Conservation (phyloP, 1,140 invertebrate species). For the Saccostrea glomerata region DNA sequence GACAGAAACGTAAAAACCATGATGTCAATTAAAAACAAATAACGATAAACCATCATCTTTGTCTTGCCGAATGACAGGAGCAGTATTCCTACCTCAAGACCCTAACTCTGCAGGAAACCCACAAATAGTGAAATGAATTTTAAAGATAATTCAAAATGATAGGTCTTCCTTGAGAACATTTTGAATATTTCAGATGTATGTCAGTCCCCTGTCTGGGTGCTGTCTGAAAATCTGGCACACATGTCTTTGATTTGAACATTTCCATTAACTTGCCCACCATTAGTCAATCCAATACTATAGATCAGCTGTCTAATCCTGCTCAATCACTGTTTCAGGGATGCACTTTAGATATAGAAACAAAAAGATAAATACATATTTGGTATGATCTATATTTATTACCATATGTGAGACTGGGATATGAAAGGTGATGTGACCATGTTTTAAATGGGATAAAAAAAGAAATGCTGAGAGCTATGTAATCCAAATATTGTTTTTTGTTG, state of each 20-base stretch:
- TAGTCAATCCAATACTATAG: constrained; percentile 31
- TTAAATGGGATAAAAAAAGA: constrained; percentile 16
- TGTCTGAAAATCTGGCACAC: constrained; percentile 35
- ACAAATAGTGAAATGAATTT: constrained; percentile 6
- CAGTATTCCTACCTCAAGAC: not conserved
- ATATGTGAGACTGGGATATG: constrained; percentile 14
- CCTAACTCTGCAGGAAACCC: not conserved
- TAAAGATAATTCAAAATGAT: constrained; percentile 40
- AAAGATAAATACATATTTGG: constrained; percentile 21
- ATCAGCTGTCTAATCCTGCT: not conserved
- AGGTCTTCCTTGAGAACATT: constrained; percentile 22
- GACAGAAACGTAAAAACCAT: not conserved
- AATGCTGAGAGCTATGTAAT: too few relatives aligned
- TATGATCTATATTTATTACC: constrained; percentile 21
- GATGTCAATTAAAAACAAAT: constrained; percentile 24
- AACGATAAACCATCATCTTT: not conserved
- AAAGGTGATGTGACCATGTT: not conserved
- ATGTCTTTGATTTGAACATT: constrained; percentile 37
- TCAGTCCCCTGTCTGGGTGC: constrained; percentile 6
- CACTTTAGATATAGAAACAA: constrained; percentile 31
- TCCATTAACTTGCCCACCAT: constrained; percentile 29
- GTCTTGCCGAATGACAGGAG: constrained; percentile 11
- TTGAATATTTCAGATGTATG: constrained; percentile 34
- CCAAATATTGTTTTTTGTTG: not conserved
- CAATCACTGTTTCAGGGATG: constrained; percentile 9